A percentile compares a stretch with the other conserved stretches of the same genome.
These are phyloP conservation scores for Lypha dubia DNA, from an alignment of 2,888 invertebrate genomes.

Conservation along the genomic window DNA sequence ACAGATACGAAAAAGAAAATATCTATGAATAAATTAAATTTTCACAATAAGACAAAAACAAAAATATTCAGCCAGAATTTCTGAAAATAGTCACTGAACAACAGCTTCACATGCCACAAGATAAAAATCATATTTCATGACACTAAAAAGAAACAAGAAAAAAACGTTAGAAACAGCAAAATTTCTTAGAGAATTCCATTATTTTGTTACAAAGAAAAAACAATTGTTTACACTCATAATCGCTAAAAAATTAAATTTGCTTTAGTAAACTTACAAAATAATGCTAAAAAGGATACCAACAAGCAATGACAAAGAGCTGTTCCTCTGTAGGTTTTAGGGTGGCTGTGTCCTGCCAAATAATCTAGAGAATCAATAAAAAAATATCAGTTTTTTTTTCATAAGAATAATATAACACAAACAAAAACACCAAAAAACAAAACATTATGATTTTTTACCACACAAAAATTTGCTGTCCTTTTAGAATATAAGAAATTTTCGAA, in stretches of 20 bases:
- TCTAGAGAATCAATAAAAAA: background rate
- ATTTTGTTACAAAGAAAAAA: no score
- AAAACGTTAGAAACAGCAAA: conserved; percentile 2
- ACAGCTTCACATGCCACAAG: no score
- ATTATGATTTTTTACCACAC: conserved; percentile 65
- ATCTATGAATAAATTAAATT: conserved; percentile 71
- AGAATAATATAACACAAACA: conserved; percentile 51
- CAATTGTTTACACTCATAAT: conserved; percentile 74
- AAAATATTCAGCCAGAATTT: background rate
- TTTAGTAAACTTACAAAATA: conserved; percentile 7
- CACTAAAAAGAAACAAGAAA: no score
- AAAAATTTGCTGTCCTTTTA: conserved; percentile 9
- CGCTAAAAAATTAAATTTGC: conserved; percentile 74
- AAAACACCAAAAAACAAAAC: no score
- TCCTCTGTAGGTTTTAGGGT: background rate
- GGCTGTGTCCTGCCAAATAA: background rate
- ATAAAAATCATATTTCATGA: conserved; percentile 34
- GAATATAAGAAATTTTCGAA: conserved; percentile 40
- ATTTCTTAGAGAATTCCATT: background rate
- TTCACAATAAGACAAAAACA: background rate
- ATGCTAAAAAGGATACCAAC: conserved; percentile 41
- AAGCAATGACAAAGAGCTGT: conserved; percentile 7
- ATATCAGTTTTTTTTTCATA: conserved; percentile 43
- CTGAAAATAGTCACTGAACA: conserved; percentile 7
- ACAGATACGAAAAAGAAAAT: conserved; percentile 67